Evolutionary conservation across 2,888 invertebrate genomes (phyloP), one percentile per base, ranked within the genome.

Genomic region (Chouioia cunea): DNA sequence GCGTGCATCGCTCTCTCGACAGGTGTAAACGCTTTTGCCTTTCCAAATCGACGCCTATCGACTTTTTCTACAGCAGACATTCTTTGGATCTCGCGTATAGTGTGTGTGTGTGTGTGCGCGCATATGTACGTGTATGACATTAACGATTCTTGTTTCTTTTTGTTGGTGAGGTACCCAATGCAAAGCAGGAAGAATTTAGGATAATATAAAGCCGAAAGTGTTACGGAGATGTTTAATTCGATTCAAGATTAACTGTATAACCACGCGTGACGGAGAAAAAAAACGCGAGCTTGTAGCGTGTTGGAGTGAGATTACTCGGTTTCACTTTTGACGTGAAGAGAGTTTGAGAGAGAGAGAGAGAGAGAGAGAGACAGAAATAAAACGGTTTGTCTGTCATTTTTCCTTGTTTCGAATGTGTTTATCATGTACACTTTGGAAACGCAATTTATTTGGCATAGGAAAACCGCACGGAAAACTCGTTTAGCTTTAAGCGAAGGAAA

Each of bases 1-100:
- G 46, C 63, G 62, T 43, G 47, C 44, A 14, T 43, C n/a, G 16
- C 12, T n/a, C 48, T 15, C 4, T 16, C 4, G 71, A 71, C 71
- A 71, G 71, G 71, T 71, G 71, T 66, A 71, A 71, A 54, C 66
- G 56, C 53, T 65, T 60, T 43, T 53, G 58, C 44, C 59, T 59
- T 70, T 70, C 60, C 54, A 65, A 65, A 65, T 70, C 65, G 52
- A 15, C 63, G 58, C 46, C 8, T 10, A 10, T 12, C 44, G 2
- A 6, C n/a, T 43, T 56, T 18, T 16, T 15, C 43, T 36, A 15
- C 18, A 1, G 20, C 4, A 36, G 6, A 12, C 6, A 36, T 36
- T 36, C 36, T 12, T 36, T 36, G n/a, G n/a, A n/a, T n/a, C n/a
- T n/a, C n/a, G n/a, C 36, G 36, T 36, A 36, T 27, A 4, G 6